Evolutionary conservation across 1,140 invertebrate genomes (phyloP).

Genomic region (Asobara japonica): DNA sequence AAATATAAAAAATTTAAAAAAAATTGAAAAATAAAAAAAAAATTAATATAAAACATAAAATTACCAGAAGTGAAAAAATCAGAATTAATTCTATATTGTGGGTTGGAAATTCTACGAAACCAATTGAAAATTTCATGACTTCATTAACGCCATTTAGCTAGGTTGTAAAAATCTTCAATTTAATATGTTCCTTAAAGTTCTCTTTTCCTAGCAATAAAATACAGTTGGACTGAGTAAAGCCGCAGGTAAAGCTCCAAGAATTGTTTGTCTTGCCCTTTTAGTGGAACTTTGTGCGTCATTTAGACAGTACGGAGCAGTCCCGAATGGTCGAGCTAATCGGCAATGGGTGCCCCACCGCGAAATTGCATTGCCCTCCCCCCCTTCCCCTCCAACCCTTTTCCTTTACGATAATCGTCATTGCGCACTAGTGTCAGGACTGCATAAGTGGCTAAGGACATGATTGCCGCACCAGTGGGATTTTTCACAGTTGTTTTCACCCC

Average conservation of each 20-base stretch:
- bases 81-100: no score
- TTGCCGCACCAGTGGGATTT: neutral
- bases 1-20: no score
- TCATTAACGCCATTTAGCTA: neutral
- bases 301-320: neutral
- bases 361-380: slow-evolving; percentile 13
- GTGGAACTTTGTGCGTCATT: slow-evolving; percentile 1
- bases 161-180: neutral
- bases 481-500: neutral
- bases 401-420: slow-evolving; percentile 37
- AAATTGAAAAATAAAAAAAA: no score
- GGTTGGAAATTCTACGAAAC: no score
- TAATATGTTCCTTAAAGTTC: neutral
- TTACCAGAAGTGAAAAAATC: no score
- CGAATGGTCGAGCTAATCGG: neutral
- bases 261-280: neutral
- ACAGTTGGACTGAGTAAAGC: neutral
- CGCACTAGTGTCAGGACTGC: slow-evolving; percentile 1
- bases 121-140: neutral
- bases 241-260: neutral
- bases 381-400: no score
- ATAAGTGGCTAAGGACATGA: neutral
- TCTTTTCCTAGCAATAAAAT: neutral
- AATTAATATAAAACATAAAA: no score
- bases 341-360: neutral